Evolutionary conservation across 2,888 invertebrate genomes (phyloP).

Genomic region (Lasioglossum oenotherae): DNA sequence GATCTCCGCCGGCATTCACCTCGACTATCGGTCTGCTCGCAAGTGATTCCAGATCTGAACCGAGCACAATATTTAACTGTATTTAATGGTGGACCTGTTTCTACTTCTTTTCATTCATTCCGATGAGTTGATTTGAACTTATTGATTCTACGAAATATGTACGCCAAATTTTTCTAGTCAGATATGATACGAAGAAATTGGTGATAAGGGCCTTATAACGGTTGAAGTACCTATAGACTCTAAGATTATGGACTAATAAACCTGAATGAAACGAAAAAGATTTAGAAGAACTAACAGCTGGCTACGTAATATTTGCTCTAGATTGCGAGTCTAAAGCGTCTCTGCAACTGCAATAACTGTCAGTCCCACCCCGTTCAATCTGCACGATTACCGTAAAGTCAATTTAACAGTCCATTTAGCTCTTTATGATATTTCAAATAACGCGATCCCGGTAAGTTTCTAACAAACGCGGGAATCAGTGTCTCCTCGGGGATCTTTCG

Average conservation of each 20-base stretch:
- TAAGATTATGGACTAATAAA: not conserved
- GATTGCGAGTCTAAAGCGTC: not conserved
- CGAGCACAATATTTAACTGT: not conserved
- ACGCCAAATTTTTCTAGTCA: not conserved
- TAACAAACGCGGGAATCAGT: not conserved
- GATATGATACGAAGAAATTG: not conserved
- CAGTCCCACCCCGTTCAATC: not conserved
- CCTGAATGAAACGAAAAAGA: not conserved
- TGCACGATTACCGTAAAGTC: not conserved
- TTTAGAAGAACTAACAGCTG: not conserved
- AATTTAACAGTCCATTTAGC: not conserved
- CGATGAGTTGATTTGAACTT: not conserved
- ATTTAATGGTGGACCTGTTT: not conserved
- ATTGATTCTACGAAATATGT: not conserved
- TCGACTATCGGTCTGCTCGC: not conserved
- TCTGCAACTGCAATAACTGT: not conserved
- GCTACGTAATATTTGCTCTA: not conserved
- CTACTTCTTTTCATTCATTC: not conserved
- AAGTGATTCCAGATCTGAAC: not conserved
- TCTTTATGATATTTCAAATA: not conserved
- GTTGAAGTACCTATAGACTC: not conserved
- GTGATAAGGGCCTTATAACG: not conserved
- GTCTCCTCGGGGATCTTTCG: not conserved
- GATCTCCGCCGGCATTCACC: not conserved
- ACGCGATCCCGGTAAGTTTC: not conserved